A percentile compares a stretch with the other conserved stretches of the same genome.
phyloP scores from a whole-genome alignment of 2,113 vertebrate species.

The Percina caprodes region DNA sequence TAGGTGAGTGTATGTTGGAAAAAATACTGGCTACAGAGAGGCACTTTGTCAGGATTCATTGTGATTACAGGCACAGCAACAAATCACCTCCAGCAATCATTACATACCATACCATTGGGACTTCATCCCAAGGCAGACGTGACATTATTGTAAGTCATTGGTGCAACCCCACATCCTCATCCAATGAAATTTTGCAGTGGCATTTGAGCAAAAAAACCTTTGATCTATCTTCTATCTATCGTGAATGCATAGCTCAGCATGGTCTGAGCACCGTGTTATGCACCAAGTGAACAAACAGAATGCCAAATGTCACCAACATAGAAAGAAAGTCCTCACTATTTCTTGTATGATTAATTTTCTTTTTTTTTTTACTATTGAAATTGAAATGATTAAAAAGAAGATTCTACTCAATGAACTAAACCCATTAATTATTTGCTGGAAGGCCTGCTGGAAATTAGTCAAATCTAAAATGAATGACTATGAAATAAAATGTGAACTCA shows the following conservation, averaged over 20 bases:
- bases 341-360: constrained; percentile 27
- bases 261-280: background rate
- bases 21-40: background rate
- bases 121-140: background rate
- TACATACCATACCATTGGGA: constrained; percentile 17
- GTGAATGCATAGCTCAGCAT: background rate
- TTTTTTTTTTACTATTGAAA: constrained; percentile 14
- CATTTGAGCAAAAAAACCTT: constrained; percentile 11
- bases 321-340: background rate
- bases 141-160: constrained; percentile 17
- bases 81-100: constrained; percentile 20
- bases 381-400: constrained; percentile 46
- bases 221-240: constrained; percentile 18
- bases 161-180: constrained; percentile 2
- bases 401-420: constrained; percentile 5
- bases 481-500: constrained; percentile 21
- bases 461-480: constrained; percentile 6
- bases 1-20: too few relatives aligned
- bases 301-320: constrained; percentile 11
- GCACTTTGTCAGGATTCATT: background rate
- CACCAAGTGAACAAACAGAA: constrained; percentile 31
- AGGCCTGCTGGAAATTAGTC: background rate
- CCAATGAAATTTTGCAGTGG: background rate
- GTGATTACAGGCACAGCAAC: background rate
- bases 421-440: constrained; percentile 21